These are phyloP conservation scores for Rhynchophorus ferrugineus DNA, from an alignment of 1,140 invertebrate genomes.

Conservation along the genomic window DNA sequence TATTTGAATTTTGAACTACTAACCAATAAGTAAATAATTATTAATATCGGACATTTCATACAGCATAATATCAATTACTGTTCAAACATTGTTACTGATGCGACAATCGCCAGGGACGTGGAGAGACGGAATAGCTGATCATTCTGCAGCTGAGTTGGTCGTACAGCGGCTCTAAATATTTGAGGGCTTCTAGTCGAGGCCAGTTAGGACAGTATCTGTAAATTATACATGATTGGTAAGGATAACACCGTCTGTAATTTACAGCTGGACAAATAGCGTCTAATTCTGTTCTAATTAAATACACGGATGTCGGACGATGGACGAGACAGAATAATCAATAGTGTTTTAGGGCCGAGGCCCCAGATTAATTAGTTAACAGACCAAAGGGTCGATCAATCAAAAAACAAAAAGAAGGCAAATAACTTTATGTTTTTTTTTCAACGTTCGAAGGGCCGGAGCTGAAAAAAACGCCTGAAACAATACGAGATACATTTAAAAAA, in stretches of 20 bases:
- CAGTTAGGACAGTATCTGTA: slow-evolving; percentile 17
- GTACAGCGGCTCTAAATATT: slow-evolving; percentile 22
- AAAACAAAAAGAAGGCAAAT: too few species aligned
- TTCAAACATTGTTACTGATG: background rate
- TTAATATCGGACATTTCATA: background rate
- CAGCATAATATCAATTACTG: background rate
- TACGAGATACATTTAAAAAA: too few species aligned
- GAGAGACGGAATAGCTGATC: background rate
- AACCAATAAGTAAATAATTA: too few species aligned
- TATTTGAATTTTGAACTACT: too few species aligned
- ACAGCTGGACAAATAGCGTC: slow-evolving; percentile 35
- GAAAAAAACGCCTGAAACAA: too few species aligned
- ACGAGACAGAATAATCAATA: slow-evolving; percentile 16
- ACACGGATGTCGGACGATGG: slow-evolving; percentile 14
- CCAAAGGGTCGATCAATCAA: slow-evolving; percentile 3
- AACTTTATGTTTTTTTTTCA: too few species aligned
- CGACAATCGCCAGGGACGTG: background rate
- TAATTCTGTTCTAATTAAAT: slow-evolving; percentile 38
- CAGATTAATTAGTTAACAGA: slow-evolving; percentile 10
- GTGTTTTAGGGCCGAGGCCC: slow-evolving; percentile 2
- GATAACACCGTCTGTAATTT: slow-evolving; percentile 32
- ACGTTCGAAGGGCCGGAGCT: too few species aligned
- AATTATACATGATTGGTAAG: slow-evolving; percentile 35
- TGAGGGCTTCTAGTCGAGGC: slow-evolving; percentile 20
- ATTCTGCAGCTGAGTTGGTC: background rate